Evolutionary conservation across 2,888 invertebrate species (phyloP).

Genomic region (Drosophila multiciliata): DNA sequence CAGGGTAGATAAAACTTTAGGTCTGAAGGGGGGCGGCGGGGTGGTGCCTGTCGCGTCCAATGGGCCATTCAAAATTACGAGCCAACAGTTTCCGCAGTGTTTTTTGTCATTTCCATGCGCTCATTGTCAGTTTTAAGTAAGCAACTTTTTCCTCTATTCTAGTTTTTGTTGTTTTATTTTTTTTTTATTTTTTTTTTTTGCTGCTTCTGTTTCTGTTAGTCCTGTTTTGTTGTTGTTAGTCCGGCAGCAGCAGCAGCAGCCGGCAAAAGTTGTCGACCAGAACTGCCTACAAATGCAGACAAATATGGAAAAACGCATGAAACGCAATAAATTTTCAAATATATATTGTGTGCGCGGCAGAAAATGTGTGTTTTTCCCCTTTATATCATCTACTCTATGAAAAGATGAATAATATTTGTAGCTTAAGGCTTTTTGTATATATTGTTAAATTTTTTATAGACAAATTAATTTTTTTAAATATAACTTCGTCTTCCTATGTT

Average conservation of each 20-base stretch:
- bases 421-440: neutral
- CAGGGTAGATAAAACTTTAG: constrained; percentile 57
- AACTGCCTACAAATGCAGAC: constrained; percentile 78
- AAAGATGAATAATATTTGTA: neutral
- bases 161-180: constrained; percentile 16
- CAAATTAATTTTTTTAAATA: neutral
- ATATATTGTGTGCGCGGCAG: constrained; percentile 62
- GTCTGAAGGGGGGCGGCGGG: constrained; percentile 11
- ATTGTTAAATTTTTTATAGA: neutral
- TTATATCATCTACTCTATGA: constrained; percentile 14
- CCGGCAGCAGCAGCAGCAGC: constrained; percentile 57
- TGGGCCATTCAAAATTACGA: constrained; percentile 76
- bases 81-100: constrained; percentile 76
- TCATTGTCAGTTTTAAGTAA: constrained; percentile 80
- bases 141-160: constrained; percentile 63
- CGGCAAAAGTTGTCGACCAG: constrained; percentile 69
- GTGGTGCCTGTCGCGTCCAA: constrained; percentile 66
- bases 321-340: constrained; percentile 80
- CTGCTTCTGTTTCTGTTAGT: constrained; percentile 26
- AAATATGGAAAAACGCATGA: constrained; percentile 72
- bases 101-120: constrained; percentile 79
- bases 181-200: constrained; percentile 3
- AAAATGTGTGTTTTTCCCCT: constrained; percentile 11
- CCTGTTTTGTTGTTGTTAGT: constrained; percentile 30
- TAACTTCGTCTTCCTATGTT: too few species aligned